phyloP scores from a whole-genome alignment of 2,888 invertebrate species.

The Xanthorhoe spadicearia region DNA sequence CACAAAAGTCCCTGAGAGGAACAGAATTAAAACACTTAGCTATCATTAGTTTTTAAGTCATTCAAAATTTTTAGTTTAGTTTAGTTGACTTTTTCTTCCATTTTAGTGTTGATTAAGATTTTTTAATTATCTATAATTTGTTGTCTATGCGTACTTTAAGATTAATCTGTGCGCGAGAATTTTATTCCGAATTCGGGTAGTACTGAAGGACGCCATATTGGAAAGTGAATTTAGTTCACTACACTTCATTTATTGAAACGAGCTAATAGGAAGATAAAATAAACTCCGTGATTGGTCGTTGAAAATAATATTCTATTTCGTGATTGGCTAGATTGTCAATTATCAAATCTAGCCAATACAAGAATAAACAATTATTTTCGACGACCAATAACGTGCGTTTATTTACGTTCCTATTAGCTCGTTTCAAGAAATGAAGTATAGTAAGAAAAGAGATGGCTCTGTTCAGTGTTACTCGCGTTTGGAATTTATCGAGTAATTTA shows the following conservation, averaged over 20 bases:
- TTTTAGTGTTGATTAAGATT: slow-evolving; percentile 77
- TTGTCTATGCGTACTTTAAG: slow-evolving; percentile 66
- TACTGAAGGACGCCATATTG: slow-evolving; percentile 16
- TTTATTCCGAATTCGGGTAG: slow-evolving; percentile 14
- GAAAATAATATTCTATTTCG: no score
- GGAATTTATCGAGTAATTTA: slow-evolving; percentile 60
- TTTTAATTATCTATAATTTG: slow-evolving; percentile 69
- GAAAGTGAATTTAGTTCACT: background rate
- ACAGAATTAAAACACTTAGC: slow-evolving; percentile 34
- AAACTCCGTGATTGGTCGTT: no score
- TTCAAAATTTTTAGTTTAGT: slow-evolving; percentile 67
- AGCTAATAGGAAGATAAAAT: no score
- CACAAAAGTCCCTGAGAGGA: background rate
- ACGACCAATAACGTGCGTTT: no score
- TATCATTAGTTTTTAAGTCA: slow-evolving; percentile 58
- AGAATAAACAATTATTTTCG: no score
- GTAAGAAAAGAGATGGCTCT: slow-evolving; percentile 4
- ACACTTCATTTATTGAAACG: no score
- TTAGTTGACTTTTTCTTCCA: slow-evolving; percentile 82
- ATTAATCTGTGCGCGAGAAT: slow-evolving; percentile 49
- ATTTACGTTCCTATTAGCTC: no score
- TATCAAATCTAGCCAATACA: no score
- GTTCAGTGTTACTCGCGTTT: background rate
- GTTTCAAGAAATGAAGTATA: no score
- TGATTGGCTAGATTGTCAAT: no score